Evolutionary conservation across 1,140 invertebrate species (phyloP).

Genomic region (Dysdera silvatica): DNA sequence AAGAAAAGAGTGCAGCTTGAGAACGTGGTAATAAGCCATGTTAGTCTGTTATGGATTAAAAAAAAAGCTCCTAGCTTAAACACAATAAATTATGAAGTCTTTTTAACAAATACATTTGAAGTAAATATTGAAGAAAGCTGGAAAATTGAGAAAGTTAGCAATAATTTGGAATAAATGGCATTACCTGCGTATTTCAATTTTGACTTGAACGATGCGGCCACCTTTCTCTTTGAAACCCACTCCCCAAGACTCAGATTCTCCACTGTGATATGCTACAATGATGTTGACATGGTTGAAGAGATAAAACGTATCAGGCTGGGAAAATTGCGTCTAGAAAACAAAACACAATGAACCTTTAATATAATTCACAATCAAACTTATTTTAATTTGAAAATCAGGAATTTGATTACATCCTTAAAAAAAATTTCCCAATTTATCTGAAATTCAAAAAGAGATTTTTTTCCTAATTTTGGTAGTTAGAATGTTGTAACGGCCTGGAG

Average conservation of each 20-base stretch:
- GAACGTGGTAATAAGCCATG: background rate
- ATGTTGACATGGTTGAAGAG: slow-evolving; percentile 96
- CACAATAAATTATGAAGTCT: too few relatives aligned
- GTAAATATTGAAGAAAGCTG: too few relatives aligned
- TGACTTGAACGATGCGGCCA: slow-evolving; percentile 79
- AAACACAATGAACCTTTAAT: background rate
- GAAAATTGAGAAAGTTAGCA: too few relatives aligned
- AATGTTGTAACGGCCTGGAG: too few relatives aligned
- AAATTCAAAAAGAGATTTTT: too few relatives aligned
- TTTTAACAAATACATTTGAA: too few relatives aligned
- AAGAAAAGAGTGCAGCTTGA: background rate
- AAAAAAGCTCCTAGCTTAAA: background rate
- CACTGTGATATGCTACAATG: slow-evolving; percentile 84
- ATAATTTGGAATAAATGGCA: too few relatives aligned
- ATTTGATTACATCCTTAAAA: background rate
- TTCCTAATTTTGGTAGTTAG: too few relatives aligned
- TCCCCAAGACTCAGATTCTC: slow-evolving; percentile 74
- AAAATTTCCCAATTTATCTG: too few relatives aligned
- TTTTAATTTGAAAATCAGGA: background rate
- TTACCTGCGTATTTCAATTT: slow-evolving; percentile 64
- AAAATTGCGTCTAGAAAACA: slow-evolving; percentile 41
- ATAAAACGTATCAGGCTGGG: slow-evolving; percentile 67
- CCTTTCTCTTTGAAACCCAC: slow-evolving; percentile 62
- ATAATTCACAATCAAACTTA: background rate
- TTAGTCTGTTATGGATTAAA: slow-evolving; percentile 17